Conservation (phyloP, 2,797 vertebrate genomes). For the Malurus leucopterus region DNA sequence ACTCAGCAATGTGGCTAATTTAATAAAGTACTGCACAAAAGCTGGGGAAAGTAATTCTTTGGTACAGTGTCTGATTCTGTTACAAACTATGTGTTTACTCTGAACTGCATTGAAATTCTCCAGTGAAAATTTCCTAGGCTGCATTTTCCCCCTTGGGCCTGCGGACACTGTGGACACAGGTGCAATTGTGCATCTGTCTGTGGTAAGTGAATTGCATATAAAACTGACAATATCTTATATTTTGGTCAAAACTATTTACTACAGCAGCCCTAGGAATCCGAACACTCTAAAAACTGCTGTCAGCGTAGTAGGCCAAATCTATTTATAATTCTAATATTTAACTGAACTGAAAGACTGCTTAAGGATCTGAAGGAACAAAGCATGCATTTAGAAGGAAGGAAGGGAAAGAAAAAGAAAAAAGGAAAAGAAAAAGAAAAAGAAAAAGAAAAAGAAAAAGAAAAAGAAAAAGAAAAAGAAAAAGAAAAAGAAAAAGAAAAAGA, state of each 20-base stretch:
- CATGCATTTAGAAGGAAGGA: neutral
- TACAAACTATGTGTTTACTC: neutral
- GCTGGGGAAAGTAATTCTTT: neutral
- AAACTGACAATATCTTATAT: neutral
- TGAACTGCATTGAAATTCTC: neutral
- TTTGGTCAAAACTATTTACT: neutral
- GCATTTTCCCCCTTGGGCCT: neutral
- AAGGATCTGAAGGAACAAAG: neutral
- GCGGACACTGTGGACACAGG: neutral
- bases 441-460: neutral
- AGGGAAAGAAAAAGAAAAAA: no score
- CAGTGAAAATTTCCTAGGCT: neutral
- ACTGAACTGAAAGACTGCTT: neutral
- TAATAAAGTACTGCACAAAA: neutral
- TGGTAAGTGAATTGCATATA: neutral
- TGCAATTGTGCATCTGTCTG: neutral
- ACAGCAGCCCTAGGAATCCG: neutral
- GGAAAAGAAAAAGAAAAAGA: neutral
- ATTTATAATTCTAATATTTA: neutral
- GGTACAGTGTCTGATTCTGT: neutral
- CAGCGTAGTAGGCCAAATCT: neutral
- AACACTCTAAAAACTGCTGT: neutral
- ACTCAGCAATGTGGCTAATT: neutral
- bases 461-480: neutral
- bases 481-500: neutral